Evolutionary conservation across 2,888 invertebrate genomes (phyloP).

Genomic region (Philopedon plagiatum): DNA sequence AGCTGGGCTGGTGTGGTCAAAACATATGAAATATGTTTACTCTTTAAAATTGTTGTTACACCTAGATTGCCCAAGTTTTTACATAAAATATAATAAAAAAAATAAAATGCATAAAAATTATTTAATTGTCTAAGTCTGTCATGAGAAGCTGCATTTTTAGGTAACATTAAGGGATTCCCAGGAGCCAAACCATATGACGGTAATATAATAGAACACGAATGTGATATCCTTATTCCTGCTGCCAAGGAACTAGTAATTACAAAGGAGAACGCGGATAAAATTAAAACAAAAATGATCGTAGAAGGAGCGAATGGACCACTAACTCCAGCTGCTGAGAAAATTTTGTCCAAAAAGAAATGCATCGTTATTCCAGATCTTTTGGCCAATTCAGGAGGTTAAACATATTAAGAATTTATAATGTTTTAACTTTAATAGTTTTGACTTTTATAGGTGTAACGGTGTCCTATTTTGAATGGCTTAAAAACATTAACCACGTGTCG

Average conservation of each 20-base stretch:
- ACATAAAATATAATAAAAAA: too few species aligned
- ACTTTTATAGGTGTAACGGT: conserved; percentile 87
- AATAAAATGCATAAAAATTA: too few species aligned
- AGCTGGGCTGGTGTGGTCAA: too few species aligned
- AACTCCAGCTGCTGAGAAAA: conserved; percentile 94
- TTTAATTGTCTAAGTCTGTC: too few species aligned
- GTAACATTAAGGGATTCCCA: conserved; percentile 90
- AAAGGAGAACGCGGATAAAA: conserved; percentile 87
- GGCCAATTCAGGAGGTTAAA: conserved; percentile 80
- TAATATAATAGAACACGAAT: conserved; percentile 89
- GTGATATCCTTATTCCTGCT: conserved; percentile 97
- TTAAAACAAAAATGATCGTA: conserved; percentile 93
- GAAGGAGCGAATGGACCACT: conserved; percentile 98
- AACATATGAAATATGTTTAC: too few species aligned
- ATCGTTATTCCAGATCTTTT: conserved; percentile 92
- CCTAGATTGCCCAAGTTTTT: too few species aligned
- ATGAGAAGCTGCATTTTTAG: conserved; percentile 2
- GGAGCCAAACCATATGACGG: conserved; percentile 86
- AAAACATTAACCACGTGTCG: conserved; percentile 98
- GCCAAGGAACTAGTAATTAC: conserved; percentile 95
- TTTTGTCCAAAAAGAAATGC: conserved; percentile 88
- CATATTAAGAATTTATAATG: too few species aligned
- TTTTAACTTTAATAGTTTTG: too few species aligned
- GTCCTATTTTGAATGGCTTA: conserved; percentile 98
- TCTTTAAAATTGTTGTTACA: too few species aligned